Evolutionary conservation across 2,113 vertebrate species (phyloP), one percentile per base, ranked within the genome.

Genomic region (Pithys albifrons): DNA sequence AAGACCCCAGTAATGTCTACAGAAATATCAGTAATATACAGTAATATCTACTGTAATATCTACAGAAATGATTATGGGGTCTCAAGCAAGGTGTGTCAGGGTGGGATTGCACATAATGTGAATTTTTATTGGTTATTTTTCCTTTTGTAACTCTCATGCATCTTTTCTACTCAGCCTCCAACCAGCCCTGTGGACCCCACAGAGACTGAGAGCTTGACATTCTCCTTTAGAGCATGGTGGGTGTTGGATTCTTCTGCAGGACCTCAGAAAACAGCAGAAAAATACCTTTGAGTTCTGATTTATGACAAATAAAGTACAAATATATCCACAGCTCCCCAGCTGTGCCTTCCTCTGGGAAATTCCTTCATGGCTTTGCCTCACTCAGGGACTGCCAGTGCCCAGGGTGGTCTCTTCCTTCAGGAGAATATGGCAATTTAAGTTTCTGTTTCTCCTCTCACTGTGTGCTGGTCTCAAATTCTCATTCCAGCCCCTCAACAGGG

Each of bases 151-250:
- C 11, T 31, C 15, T 14, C 76, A 13, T 28, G 18, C 37, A 46
- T 67, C 39, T 64, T 72, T 20, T 88, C 54, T 57, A 22, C 55
- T 80, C 31, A 29, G 31, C 35, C 1, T 1, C 20, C 33, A 25
- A 67, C 25, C 37, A 29, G 43, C 39, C 31, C 43, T 11, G 19
- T 22, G 64, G 17, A 29, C 19, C 27, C 48, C 66, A 46, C 33
- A 74, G 20, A 72, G 39, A 19, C 35, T 31, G 33, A 5, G 33
- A 4, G n/a, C 48, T 89, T 88, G 23, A 20, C 0, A 0, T 70
- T 67, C 39, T 73, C 9, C 46, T 37, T 49, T 31, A 28, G 31
- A 49, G 29, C 3, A 14, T 1, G 1, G 0, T 35, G 22, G 2
- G 23, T 14, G 7, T 7, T 41, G 27, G 24, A 28, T 72, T 82